Evolutionary conservation across 2,888 invertebrate species (phyloP), one percentile per base, ranked within the genome.

Genomic region (Argyresthia albistria): DNA sequence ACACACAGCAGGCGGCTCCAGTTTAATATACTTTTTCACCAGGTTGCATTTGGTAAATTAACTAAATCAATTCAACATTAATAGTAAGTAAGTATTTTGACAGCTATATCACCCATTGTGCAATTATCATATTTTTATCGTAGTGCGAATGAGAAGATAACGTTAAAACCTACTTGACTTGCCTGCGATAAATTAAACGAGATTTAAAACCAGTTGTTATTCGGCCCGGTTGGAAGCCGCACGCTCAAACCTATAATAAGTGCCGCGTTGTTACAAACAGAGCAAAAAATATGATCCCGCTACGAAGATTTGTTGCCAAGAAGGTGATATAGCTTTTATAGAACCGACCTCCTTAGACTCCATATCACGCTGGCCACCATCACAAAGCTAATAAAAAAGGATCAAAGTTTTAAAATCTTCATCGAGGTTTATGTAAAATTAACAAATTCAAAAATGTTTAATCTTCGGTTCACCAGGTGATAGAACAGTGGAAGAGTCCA

Each of bases 401-500:
- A 6, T n/a, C n/a, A 25, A 25, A 25, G 25, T 25, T 6, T 6
- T 25, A 25, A 25, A 25, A 25, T 25, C 25, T 25, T 25, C 25
- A 25, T 25, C n/a, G 25, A 25, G 25, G 25, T 25, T 25, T 25
- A n/a, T n/a, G n/a, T n/a, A 25, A 25, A 25, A 6, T 25, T 4
- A 4, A 4, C 25, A 25, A 25, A 25, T 6, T 25, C 25, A 25
- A 39, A 39, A 39, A 39, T n/a, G 10, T 39, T n/a, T 9, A 8
- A 36, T 8, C 39, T 39, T n/a, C 39, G 9, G 2, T 11, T 39
- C 8, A 3, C 4, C 73, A 88, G 88, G 67, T 84, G 42, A 63
- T 83, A 60, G 83, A 86, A 66, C 87, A 88, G 86, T 88, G 88
- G 86, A 77, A 82, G 53, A 65, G 76, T 56, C 79, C 78, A 42